A percentile compares a stretch with the other conserved stretches of the same genome.
Conservation (phyloP, 1,140 invertebrate genomes). For the Epicauta chinensis region DNA sequence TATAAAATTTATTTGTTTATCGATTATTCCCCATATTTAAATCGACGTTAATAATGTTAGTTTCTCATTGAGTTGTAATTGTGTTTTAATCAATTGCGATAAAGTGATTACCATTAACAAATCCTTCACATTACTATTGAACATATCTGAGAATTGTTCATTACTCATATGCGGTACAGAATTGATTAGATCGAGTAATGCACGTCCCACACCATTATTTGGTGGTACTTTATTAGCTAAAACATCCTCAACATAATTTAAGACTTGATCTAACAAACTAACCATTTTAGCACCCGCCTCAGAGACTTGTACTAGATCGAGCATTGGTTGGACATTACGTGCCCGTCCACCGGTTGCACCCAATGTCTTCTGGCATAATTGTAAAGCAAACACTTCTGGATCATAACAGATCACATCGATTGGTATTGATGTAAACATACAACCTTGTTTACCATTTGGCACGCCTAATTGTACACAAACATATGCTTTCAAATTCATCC, state of each 20-base stretch:
- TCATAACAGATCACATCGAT: conserved; percentile 82
- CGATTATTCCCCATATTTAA: conserved; percentile 41
- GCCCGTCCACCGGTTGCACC: conserved; percentile 48
- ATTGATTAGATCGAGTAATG: conserved; percentile 82
- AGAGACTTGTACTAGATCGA: conserved; percentile 75
- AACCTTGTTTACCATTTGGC: conserved; percentile 74
- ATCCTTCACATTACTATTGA: conserved; percentile 95
- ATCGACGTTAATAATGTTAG: conserved; percentile 72
- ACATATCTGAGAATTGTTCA: conserved; percentile 90
- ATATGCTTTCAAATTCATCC: conserved; percentile 89
- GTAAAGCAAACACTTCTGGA: conserved; percentile 79
- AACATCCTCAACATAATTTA: conserved; percentile 85
- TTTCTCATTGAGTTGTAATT: conserved; percentile 93
- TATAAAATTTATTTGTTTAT: no score
- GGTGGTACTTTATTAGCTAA: conserved; percentile 64
- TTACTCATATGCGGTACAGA: conserved; percentile 83
- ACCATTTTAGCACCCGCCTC: conserved; percentile 72
- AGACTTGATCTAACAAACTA: conserved; percentile 68
- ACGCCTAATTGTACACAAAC: conserved; percentile 56
- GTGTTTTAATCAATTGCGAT: conserved; percentile 92
- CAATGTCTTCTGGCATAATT: conserved; percentile 70
- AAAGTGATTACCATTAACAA: conserved; percentile 93
- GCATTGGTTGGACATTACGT: conserved; percentile 67
- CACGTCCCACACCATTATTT: conserved; percentile 76
- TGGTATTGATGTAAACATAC: conserved; percentile 92